Percentiles rank a stretch among this genome's conserved stretches.
Conservation (phyloP, 2,888 invertebrate species). For the Aphodius sticticus region DNA sequence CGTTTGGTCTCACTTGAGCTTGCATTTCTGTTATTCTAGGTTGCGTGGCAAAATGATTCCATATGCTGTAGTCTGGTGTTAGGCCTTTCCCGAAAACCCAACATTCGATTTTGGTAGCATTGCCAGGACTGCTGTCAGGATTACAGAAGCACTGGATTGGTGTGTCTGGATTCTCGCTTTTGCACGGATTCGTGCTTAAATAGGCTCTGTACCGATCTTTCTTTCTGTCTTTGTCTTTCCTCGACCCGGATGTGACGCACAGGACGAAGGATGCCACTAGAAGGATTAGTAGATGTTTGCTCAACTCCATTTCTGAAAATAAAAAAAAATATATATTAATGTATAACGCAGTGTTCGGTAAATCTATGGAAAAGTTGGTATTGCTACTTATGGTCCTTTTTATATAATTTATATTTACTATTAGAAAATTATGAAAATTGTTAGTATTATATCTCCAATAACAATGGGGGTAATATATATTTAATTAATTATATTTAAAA, state of each 20-base stretch:
- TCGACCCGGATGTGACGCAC: slow-evolving; percentile 25
- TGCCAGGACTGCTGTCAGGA: slow-evolving; percentile 61
- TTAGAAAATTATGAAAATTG: too few species aligned
- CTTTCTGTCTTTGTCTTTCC: slow-evolving; percentile 44
- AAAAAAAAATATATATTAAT: slow-evolving; percentile 7
- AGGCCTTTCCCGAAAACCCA: slow-evolving; percentile 75
- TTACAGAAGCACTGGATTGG: slow-evolving; percentile 76
- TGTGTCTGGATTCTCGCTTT: slow-evolving; percentile 45
- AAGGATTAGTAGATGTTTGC: slow-evolving; percentile 13
- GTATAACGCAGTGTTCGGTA: not conserved
- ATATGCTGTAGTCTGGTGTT: slow-evolving; percentile 72
- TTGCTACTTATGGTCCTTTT: too few species aligned
- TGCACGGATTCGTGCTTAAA: slow-evolving; percentile 46
- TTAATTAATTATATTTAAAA: not conserved
- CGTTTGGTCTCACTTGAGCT: slow-evolving; percentile 75
- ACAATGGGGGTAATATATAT: not conserved
- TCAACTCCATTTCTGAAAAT: slow-evolving; percentile 4
- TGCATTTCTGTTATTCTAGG: slow-evolving; percentile 74
- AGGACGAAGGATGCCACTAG: slow-evolving; percentile 19
- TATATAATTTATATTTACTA: too few species aligned
- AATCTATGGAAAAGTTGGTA: not conserved
- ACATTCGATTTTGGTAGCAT: slow-evolving; percentile 79
- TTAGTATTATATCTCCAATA: not conserved
- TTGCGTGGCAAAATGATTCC: slow-evolving; percentile 79
- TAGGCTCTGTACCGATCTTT: slow-evolving; percentile 43